Evolutionary conservation across 2,113 vertebrate species (phyloP), one percentile per base, ranked within the genome.

Genomic region (Tricholaema leucomelas): DNA sequence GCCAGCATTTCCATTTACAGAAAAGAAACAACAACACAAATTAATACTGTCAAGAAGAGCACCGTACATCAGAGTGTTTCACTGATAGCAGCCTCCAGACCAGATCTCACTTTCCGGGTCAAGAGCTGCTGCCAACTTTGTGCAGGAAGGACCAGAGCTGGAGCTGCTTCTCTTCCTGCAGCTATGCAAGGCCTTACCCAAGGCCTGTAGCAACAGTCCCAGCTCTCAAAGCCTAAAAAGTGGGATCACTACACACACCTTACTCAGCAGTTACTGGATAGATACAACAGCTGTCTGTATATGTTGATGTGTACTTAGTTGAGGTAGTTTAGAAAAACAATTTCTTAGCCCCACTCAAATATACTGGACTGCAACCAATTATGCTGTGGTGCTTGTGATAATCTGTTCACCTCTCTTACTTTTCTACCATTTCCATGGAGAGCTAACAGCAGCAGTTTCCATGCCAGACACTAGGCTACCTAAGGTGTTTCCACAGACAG

Each of bases 1-100:
- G 40, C 70, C 36, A 81, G 63, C 55, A 56, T 73, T 91, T 91
- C 81, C 64, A 91, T 91, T 87, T 71, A 84, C 88, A 94, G 69
- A 73, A 90, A 88, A 87, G 71, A 90, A 78, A 76, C 10, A 88
- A 71, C 71, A 82, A 55, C 75, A 76, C 28, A 80, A 60, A 23
- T 61, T 85, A 79, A 73, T 28, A 50, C 63, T 66, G 67, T 67
- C 81, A 82, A 81, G 71, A 66, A 46, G 20, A 88, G 50, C 9
- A 21, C n/a, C 64, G 78, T 70, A 33, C 71, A 33, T 66, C 40
- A 70, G 52, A 52, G 25, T 79, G 65, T 54, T 76, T 69, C 18
- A 1, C 48, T 81, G 64, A 81, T 36, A 76, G 74, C 35, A 71
- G 64, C 63, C 63, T 65, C 58, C 69, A 81, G 31, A 65, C 8